Conservation (phyloP, 1,140 invertebrate genomes). For the Dinothrombium tinctorium region DNA sequence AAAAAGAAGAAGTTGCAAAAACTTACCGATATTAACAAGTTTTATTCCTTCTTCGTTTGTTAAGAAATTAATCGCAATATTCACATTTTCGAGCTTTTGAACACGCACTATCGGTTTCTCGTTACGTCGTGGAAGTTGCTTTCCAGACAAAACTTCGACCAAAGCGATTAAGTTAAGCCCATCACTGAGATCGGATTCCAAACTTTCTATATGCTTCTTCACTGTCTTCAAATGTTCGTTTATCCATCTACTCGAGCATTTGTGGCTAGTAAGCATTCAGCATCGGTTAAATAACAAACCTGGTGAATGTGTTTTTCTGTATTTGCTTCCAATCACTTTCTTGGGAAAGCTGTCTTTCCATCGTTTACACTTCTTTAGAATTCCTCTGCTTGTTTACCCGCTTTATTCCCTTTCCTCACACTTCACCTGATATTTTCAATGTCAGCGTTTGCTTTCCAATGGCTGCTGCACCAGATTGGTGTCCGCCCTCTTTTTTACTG, state of each 20-base stretch:
- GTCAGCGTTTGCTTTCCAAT: no score
- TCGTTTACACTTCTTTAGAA: slow-evolving; percentile 37
- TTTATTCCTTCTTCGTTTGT: slow-evolving; percentile 64
- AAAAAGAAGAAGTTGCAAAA: no score
- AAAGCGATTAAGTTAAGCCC: slow-evolving; percentile 53
- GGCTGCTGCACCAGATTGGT: no score
- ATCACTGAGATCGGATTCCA: slow-evolving; percentile 64
- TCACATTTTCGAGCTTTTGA: slow-evolving; percentile 75
- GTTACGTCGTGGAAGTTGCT: slow-evolving; percentile 56
- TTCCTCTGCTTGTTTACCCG: no score
- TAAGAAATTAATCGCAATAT: slow-evolving; percentile 64
- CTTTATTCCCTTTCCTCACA: no score
- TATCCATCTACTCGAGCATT: no score
- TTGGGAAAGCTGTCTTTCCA: slow-evolving; percentile 61
- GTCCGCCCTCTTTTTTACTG: no score
- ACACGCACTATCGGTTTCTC: slow-evolving; percentile 64
- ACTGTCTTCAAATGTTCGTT: slow-evolving; percentile 70
- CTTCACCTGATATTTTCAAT: no score
- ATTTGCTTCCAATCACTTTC: slow-evolving; percentile 81
- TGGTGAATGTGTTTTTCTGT: slow-evolving; percentile 79
- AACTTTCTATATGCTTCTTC: slow-evolving; percentile 46
- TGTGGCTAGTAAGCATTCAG: no score
- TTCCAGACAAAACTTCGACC: slow-evolving; percentile 63
- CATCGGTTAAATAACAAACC: no score
- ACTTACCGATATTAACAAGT: slow-evolving; percentile 83